Base-by-base conservation (phyloP, 2,888 invertebrate genomes). In the Pemphredon lugubris region DNA sequence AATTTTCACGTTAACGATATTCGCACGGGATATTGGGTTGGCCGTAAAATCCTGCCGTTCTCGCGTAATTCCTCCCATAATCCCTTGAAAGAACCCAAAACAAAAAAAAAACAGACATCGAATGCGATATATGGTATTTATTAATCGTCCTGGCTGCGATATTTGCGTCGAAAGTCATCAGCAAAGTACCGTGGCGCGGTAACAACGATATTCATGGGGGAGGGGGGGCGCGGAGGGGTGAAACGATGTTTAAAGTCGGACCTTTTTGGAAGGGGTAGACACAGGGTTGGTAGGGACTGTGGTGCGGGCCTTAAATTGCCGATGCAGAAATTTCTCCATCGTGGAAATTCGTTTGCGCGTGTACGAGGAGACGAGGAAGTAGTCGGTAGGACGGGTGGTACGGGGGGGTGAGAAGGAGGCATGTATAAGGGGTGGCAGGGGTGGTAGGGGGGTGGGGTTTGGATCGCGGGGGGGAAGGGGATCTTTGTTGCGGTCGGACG, bases 401-500 rank as follows among this genome's bases (percentile, higher is more conserved):
- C n/a, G n/a, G n/a, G 47, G 66, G 73, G 66, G 45, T 55, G 63
- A 57, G 30, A 64, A 47, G 42, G 60, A 45, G 54, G 54, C 53
- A 47, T 37, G 51, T 45, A 37, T 45, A 45, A 66, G 55, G 58
- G 65, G 57, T 26, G 26, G n/a, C n/a, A n/a, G n/a, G 44, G 44
- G 54, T 60, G 59, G 63, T 47, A 53, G n/a, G n/a, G n/a, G 47
- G 66, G 73, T 50, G 42, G 53, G 77, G 59, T 63, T 39, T 42
- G 54, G 72, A 66, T 39, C 59, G 69, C 51, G 74, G 69, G 59
- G 69, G 59, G 67, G 65, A 51, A 67, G 76, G 59, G 71, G 82
- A 87, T 82, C 88, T 88, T 88, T 89, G 88, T 89, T 89, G 87
- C 83, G 88, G 87, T 83, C 78, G 81, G 81, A 84, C 81, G 84